Evolutionary conservation across 92 coral and sea anemone species (phyloP), one percentile per base, ranked within the genome.

Genomic region (Epizoanthus stellaris): DNA sequence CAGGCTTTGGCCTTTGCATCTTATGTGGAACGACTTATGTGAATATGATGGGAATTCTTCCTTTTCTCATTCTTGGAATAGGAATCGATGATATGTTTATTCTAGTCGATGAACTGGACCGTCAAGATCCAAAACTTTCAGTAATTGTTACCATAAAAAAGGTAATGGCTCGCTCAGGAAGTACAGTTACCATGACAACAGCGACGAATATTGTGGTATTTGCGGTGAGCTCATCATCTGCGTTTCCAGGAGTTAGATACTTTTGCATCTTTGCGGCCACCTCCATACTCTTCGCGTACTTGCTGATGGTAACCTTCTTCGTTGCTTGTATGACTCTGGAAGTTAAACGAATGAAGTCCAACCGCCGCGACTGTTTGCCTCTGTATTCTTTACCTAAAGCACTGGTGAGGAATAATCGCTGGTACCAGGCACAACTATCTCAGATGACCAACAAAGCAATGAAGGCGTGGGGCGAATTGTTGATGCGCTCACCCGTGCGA

Each of bases 141-240:
- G 62, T 4, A 10, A 34, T 21, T 42, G 89, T 45, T 8, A 80
- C 19, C 17, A 67, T 87, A 4, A 73, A 61, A 19, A 16, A 3
- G 34, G 90, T 87, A 11, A 73, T 82, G 82, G 43, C 38, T 12
- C 87, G 30, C 45, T 59, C 85, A 3, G 94, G 90, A 10, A 57
- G 85, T 16, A 91, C 91, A 13, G 92, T 91, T 42, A 85, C 92
- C 67, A 88, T 91, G 94, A 91, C 94, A 49, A 85, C 94, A 16
- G 56, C 81, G 75, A 91, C 94, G 8, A 83, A 88, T 59, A 68
- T 91, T 60, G 92, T 80, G 61, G 94, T 91, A 19, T 91, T 91
- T 65, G 90, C 92, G 16, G 92, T 91, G 16, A 91, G 94, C 43
- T 88, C 92, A 19, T 69, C 88, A 6, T 80, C 94, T 20, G 71